Evolutionary conservation across 1,140 invertebrate species (phyloP).

Genomic region (Bombus haemorrhoidalis): DNA sequence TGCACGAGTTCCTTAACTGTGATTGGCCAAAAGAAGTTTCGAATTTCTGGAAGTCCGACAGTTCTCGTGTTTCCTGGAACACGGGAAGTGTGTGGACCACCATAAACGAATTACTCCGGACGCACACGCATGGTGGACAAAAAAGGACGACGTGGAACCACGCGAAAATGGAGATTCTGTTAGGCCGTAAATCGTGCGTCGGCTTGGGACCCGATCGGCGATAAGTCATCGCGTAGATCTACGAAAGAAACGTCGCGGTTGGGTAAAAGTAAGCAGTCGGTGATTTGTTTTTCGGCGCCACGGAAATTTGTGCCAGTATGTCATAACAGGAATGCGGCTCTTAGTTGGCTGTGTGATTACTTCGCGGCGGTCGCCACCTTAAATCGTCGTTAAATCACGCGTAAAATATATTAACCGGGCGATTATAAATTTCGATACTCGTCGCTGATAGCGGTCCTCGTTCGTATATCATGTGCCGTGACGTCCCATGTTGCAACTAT

Average conservation of each 20-base stretch:
- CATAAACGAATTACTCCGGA: neutral
- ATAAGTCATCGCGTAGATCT: conserved; percentile 26
- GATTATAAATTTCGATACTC: conserved; percentile 52
- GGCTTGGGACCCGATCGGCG: conserved; percentile 1
- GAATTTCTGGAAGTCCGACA: neutral
- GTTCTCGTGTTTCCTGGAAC: conserved; percentile 11
- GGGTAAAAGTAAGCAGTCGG: conserved; percentile 1
- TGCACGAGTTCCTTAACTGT: conserved; percentile 4
- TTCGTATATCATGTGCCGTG: conserved; percentile 9
- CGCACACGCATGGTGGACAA: neutral
- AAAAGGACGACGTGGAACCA: neutral
- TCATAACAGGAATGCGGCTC: conserved; percentile 41
- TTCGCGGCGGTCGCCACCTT: neutral
- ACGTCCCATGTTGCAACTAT: neutral
- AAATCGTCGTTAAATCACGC: conserved; percentile 37
- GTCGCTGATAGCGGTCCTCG: conserved; percentile 29
- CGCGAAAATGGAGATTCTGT: neutral
- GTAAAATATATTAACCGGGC: conserved; percentile 40
- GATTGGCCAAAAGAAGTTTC: neutral
- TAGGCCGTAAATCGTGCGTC: conserved; percentile 30
- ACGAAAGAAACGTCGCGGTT: conserved; percentile 7
- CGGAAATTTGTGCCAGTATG: conserved; percentile 54
- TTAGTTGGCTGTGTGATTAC: conserved; percentile 13
- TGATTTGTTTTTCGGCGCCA: conserved; percentile 49
- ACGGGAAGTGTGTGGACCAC: neutral